A percentile compares a stretch with the other conserved stretches of the same genome.
These are phyloP conservation scores for Loripinus fragilis DNA, from an alignment of 2,888 invertebrate genomes.

Conservation along the genomic window DNA sequence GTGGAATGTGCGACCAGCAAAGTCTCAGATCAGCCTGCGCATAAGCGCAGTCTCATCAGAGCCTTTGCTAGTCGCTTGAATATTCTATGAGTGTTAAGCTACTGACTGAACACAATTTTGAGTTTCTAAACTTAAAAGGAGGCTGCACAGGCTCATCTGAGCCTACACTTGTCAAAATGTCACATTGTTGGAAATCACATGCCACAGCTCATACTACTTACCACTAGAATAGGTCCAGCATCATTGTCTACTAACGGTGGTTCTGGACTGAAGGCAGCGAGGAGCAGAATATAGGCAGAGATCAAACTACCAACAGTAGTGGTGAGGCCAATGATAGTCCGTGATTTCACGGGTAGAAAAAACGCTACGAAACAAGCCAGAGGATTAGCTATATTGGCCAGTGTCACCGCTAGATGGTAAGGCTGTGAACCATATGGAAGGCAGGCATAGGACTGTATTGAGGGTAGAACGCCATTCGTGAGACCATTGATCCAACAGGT, in stretches of 20 bases:
- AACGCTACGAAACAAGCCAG: slow-evolving; percentile 88
- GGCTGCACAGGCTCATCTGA: too few species aligned
- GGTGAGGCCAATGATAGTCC: slow-evolving; percentile 64
- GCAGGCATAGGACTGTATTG: slow-evolving; percentile 92
- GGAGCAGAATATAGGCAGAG: slow-evolving; percentile 88
- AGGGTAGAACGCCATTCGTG: slow-evolving; percentile 91
- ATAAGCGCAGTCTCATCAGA: too few species aligned
- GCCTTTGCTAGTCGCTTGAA: too few species aligned
- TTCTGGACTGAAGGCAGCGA: slow-evolving; percentile 89
- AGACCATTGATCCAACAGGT: slow-evolving; percentile 87
- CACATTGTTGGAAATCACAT: too few species aligned
- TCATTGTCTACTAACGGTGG: slow-evolving; percentile 86
- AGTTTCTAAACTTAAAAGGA: too few species aligned
- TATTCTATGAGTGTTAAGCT: too few species aligned
- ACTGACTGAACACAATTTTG: too few species aligned
- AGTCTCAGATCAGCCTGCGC: too few species aligned
- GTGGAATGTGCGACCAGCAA: too few species aligned
- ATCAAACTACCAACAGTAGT: slow-evolving; percentile 84
- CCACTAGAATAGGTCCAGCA: slow-evolving; percentile 87
- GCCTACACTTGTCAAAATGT: too few species aligned
- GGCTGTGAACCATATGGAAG: slow-evolving; percentile 90
- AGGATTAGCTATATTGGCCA: slow-evolving; percentile 92
- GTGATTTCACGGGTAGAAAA: slow-evolving; percentile 80
- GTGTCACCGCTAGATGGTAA: slow-evolving; percentile 90
- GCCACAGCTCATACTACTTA: slow-evolving; percentile 86